phyloP scores from a whole-genome alignment of 2,888 invertebrate genomes.

The Torymus auratus region DNA sequence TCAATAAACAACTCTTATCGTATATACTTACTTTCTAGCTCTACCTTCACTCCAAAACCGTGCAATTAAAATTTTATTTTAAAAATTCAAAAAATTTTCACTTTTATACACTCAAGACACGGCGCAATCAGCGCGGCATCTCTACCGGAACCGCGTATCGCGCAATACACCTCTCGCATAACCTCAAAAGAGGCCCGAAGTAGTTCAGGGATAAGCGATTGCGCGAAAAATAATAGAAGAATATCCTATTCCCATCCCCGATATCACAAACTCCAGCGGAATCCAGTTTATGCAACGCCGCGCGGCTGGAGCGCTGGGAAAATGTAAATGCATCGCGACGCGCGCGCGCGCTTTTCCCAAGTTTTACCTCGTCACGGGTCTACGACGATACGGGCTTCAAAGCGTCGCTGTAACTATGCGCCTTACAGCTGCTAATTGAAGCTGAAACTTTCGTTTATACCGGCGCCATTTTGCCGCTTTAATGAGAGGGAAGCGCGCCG shows the following conservation, averaged over 20 bases:
- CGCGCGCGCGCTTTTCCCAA: constrained; percentile 1
- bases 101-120: too few relatives aligned
- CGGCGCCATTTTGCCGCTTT: constrained; percentile 7
- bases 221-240: background rate
- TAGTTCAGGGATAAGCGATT: constrained; percentile 20
- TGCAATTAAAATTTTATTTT: too few relatives aligned
- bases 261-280: background rate
- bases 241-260: background rate
- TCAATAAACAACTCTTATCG: too few relatives aligned
- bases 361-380: background rate
- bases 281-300: constrained; percentile 34
- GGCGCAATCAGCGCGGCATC: too few relatives aligned
- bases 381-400: too few relatives aligned
- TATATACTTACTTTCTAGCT: too few relatives aligned
- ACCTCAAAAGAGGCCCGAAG: background rate
- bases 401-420: too few relatives aligned
- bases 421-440: background rate
- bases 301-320: constrained; percentile 5
- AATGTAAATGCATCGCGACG: constrained; percentile 29
- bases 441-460: constrained; percentile 29
- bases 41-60: too few relatives aligned
- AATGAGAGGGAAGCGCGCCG: background rate
- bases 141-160: too few relatives aligned
- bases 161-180: too few relatives aligned
- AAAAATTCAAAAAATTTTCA: too few relatives aligned